phyloP scores from a whole-genome alignment of 1,140 invertebrate genomes.

The Sipha flava region DNA sequence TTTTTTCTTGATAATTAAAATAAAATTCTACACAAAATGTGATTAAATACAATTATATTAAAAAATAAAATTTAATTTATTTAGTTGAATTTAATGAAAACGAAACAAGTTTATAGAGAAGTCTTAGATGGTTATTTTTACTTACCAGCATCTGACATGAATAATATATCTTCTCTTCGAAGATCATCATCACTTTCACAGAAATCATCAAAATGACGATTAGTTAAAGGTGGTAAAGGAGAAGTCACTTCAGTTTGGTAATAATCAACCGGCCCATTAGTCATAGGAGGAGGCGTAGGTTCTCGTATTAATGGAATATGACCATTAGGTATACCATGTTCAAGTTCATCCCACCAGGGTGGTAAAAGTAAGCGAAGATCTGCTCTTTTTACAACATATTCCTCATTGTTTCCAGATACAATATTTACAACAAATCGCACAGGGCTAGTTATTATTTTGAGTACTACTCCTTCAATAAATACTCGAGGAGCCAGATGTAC shows the following conservation, averaged over 20 bases:
- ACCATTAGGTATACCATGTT: conserved; percentile 50
- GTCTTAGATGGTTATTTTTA: no score
- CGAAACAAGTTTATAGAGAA: no score
- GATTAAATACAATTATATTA: no score
- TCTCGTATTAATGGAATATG: conserved; percentile 26
- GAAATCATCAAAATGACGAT: conserved; percentile 65
- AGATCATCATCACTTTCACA: conserved; percentile 83
- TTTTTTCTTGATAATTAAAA: no score
- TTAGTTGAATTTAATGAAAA: no score
- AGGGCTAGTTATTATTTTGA: conserved; percentile 56
- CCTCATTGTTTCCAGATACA: conserved; percentile 46
- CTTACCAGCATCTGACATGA: conserved; percentile 63
- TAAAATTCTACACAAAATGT: no score
- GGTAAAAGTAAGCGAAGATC: conserved; percentile 82
- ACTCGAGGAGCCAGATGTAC: conserved; percentile 48
- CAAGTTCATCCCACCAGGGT: conserved; percentile 91
- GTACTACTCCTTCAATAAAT: conserved; percentile 77
- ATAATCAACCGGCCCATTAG: conserved; percentile 19
- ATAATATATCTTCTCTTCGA: conserved; percentile 75
- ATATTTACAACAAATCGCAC: conserved; percentile 72
- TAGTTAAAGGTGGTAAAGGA: background rate
- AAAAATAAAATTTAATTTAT: no score
- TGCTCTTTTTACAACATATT: conserved; percentile 64
- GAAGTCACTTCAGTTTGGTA: conserved; percentile 23
- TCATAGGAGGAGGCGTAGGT: conserved; percentile 7